Base-by-base conservation (phyloP, 1,140 invertebrate species). In the Stegodyphus mimosarum region DNA sequence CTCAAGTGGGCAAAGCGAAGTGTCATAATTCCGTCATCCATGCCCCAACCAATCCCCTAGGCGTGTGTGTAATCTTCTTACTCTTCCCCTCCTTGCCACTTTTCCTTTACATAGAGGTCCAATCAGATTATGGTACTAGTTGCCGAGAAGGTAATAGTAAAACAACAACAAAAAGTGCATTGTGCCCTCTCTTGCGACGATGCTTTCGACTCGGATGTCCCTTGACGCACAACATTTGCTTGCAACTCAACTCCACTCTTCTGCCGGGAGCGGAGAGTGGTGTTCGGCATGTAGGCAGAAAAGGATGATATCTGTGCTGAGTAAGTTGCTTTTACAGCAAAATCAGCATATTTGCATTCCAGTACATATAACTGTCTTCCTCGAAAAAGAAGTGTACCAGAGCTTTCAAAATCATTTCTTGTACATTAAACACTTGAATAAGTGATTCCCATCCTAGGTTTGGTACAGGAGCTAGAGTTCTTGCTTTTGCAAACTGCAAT, bases 71-170 rank as follows among this genome's bases (percentile, higher is more conserved):
- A 33, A 33, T 33, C 33, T 33, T 33, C 33, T 33, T 33, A 33
- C 33, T 67, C 13, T 51, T 63, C 9, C 64, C 49, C 75, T 33
- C 15, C 5, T 33, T 13, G 15, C 10, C 75, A 66, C 48, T 77
- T 77, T 77, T 52, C n/a, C 64, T 50, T 52, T 66, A 67, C 75
- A 66, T n/a, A 64, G 63, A 48, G 60, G 67, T 67, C 75, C 75
- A 77, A 77, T 77, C 75, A 77, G 75, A 77, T 77, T 77, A 77
- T 6, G 73, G 53, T 33, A 55, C 10, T 33, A n/a, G 48, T 33
- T 33, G 33, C 50, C 33, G 33, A 33, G 53, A 7, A 33, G 48
- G 49, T 72, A 9, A 10, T 10, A 72, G 10, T n/a, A 52, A 72
- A 11, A 72, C 52, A 75, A 51, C 11, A 64, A 77, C 60, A 77